phyloP scores from a whole-genome alignment of 2,797 vertebrate genomes.

The Melanotaenia nigrans region DNA sequence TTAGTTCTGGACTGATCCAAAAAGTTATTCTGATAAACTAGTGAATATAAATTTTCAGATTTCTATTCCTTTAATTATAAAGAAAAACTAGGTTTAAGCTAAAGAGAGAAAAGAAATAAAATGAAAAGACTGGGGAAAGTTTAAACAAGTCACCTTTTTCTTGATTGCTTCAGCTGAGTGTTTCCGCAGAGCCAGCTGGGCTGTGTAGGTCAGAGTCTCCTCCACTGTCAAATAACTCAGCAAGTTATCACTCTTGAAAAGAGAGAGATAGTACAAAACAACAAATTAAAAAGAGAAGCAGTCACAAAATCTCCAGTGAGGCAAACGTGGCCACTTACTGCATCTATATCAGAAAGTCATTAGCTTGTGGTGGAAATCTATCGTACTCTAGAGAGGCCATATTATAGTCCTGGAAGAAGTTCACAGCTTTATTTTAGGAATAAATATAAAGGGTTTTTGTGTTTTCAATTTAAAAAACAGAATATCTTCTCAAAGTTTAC shows the following conservation, averaged over 20 bases:
- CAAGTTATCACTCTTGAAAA: conserved; percentile 87
- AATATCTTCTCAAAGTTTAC: too few relatives aligned
- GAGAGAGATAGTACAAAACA: not conserved
- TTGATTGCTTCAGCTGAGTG: conserved; percentile 80
- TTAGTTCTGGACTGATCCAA: not conserved
- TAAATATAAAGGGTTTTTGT: too few relatives aligned
- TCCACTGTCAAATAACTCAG: conserved; percentile 92
- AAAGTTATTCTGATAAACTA: not conserved
- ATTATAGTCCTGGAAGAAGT: not conserved
- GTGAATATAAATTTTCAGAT: not conserved
- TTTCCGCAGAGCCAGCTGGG: conserved; percentile 86
- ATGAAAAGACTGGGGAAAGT: not conserved
- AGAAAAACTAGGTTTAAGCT: not conserved
- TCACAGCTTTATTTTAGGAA: too few relatives aligned
- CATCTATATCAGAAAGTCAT: not conserved
- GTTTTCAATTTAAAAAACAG: too few relatives aligned
- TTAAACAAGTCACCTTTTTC: conserved; percentile 85
- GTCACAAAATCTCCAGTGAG: not conserved
- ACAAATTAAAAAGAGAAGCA: not conserved
- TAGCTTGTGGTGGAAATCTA: too few relatives aligned
- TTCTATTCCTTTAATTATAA: not conserved
- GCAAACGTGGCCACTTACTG: not conserved
- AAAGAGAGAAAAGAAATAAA: conserved; percentile 2
- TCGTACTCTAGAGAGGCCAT: not conserved
- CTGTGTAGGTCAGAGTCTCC: conserved; percentile 92